These are phyloP conservation scores for Pterocles orientalis DNA, from an alignment of 2,113 vertebrate species.

Conservation along the genomic window DNA sequence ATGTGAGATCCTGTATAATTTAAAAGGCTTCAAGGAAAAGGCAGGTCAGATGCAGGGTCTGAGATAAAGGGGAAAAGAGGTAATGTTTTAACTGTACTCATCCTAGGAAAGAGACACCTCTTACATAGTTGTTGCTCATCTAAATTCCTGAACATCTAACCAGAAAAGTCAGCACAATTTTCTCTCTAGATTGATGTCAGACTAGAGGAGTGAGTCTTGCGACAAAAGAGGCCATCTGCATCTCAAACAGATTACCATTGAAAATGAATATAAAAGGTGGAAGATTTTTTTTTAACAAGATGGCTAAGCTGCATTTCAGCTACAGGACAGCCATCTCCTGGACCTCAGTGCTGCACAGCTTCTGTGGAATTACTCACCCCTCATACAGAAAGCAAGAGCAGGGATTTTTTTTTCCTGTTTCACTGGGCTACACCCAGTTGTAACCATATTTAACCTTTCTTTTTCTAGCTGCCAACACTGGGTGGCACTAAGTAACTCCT, in stretches of 20 bases:
- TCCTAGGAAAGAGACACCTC: background rate
- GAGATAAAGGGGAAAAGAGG: background rate
- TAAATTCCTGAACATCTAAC: background rate
- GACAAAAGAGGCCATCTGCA: background rate
- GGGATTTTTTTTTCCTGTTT: background rate
- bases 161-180: background rate
- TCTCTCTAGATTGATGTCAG: background rate
- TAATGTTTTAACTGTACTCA: background rate
- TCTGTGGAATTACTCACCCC: background rate
- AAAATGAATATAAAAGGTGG: background rate
- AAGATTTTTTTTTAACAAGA: background rate
- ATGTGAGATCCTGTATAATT: background rate
- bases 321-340: background rate
- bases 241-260: background rate
- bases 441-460: conserved; percentile 47
- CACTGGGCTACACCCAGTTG: background rate
- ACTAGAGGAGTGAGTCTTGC: background rate
- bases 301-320: background rate
- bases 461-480: conserved; percentile 65
- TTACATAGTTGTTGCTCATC: background rate
- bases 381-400: background rate
- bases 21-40: background rate
- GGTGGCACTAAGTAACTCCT: conserved; percentile 69
- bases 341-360: background rate
- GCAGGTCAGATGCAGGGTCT: background rate